Conservation (phyloP, 1,140 invertebrate genomes). For the Hycleus cichorii region DNA sequence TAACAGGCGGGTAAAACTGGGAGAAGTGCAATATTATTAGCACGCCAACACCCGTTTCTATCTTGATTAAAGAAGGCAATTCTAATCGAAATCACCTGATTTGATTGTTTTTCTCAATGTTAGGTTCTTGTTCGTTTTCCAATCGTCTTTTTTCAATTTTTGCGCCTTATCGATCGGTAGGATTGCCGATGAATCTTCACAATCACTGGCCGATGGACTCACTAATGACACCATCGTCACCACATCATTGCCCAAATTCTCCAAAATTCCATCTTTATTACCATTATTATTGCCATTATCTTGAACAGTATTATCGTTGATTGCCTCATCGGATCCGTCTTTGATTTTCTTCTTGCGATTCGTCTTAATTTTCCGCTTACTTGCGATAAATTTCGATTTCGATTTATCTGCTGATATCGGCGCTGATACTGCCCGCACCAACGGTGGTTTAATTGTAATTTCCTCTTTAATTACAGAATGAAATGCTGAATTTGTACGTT, state of each 20-base stretch:
- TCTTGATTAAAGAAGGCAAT: too few relatives aligned
- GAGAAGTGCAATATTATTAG: too few relatives aligned
- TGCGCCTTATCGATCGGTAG: slow-evolving; percentile 9
- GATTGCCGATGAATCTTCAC: slow-evolving; percentile 33
- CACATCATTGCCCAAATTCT: slow-evolving; percentile 37
- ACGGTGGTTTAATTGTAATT: slow-evolving; percentile 23
- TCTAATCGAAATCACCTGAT: slow-evolving; percentile 21
- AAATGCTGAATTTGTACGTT: slow-evolving; percentile 37
- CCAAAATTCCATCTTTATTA: too few relatives aligned
- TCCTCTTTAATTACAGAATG: slow-evolving; percentile 21
- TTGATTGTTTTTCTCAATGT: slow-evolving; percentile 44
- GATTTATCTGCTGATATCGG: slow-evolving; percentile 21
- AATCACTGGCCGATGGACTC: slow-evolving; percentile 48
- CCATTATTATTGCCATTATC: slow-evolving; percentile 16
- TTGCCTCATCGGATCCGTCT: neutral
- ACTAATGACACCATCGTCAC: slow-evolving; percentile 52
- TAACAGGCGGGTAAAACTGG: too few relatives aligned
- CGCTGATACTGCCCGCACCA: slow-evolving; percentile 33
- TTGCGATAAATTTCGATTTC: slow-evolving; percentile 34
- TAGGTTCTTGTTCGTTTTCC: slow-evolving; percentile 13
- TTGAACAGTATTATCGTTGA: slow-evolving; percentile 4
- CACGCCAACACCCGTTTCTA: neutral
- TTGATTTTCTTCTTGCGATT: slow-evolving; percentile 1
- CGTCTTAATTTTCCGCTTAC: slow-evolving; percentile 31
- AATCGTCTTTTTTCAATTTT: slow-evolving; percentile 10